These are phyloP conservation scores for Saxicola maurus DNA, from an alignment of 2,797 vertebrate genomes.

Conservation along the genomic window DNA sequence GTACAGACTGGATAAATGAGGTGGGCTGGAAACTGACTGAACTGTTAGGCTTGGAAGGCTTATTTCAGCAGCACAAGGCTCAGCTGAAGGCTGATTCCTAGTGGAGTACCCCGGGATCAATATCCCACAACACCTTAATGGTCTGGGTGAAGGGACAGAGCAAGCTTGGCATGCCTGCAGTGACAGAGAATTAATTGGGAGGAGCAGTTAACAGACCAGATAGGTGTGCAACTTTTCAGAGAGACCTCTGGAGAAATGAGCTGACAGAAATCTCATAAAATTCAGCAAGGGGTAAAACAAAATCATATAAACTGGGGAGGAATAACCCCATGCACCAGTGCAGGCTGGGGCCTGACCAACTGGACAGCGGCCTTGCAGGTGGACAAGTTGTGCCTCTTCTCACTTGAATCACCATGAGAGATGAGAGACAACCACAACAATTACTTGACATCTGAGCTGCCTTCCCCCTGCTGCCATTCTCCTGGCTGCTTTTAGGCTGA, in stretches of 20 bases:
- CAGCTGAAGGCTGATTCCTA: not conserved
- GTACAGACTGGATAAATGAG: not conserved
- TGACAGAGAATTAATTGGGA: not conserved
- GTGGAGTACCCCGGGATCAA: not conserved
- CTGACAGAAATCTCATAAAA: not conserved
- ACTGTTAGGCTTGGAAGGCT: not conserved
- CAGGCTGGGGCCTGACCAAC: not conserved
- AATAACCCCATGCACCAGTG: not conserved
- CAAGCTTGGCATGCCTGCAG: not conserved
- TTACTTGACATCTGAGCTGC: not conserved
- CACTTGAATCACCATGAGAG: not conserved
- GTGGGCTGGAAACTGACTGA: not conserved
- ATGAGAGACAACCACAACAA: not conserved
- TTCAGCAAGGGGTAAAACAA: not conserved
- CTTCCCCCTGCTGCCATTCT: not conserved
- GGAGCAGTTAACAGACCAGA: not conserved
- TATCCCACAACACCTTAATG: not conserved
- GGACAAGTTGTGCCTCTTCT: not conserved
- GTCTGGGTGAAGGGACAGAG: not conserved
- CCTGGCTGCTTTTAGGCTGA: not conserved
- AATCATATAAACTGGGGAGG: not conserved
- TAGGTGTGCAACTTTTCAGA: not conserved
- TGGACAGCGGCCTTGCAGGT: not conserved
- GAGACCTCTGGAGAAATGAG: not conserved
- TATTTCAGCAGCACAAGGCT: not conserved